Evolutionary conservation across 2,888 invertebrate genomes (phyloP), one percentile per base, ranked within the genome.

Genomic region (Hirtodrosophila confusa): DNA sequence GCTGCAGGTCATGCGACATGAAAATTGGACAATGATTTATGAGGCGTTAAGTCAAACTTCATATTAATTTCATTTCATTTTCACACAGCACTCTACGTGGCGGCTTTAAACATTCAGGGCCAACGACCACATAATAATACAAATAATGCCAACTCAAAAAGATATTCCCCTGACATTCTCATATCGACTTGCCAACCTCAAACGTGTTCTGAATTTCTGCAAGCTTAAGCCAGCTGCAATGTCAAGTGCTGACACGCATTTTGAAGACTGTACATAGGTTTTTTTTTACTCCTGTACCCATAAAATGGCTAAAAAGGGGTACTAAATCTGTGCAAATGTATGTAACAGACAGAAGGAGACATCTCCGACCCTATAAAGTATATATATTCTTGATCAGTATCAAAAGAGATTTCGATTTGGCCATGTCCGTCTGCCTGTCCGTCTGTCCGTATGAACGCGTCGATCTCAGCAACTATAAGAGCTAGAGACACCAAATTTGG

Each of bases 1-100:
- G 57, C 66, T 58, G 62, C 58, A 66, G 58, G 70, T 58, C 64
- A 56, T 67, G 67, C 51, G 69, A 75, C 71, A 78, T 76, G 80
- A 88, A 88, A 86, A 84, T 75, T 88, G 86, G 88, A 84, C 84
- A 84, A 88, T 84, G 84, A 84, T 84, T 84, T 84, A 84, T 84
- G 88, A 86, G 84, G 84, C 84, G 86, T 84, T 88, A 84, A 86
- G 83, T 86, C 86, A 76, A 88, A 88, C 86, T 77, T 87, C 75
- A 87, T 87, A 84, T 82, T 86, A 88, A 88, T 84, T 88, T 88
- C 70, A 84, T 86, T 83, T 88, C 80, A 66, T 87, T 87, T 87
- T 80, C 74, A 33, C 60, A 41, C 60, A 41, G 58, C 70, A 64
- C 56, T 63, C 49, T 55, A 49, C 41, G 58, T 40, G 35, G 12